Base-by-base conservation (phyloP, 1,140 invertebrate species). In the Drosophila oshimai region DNA sequence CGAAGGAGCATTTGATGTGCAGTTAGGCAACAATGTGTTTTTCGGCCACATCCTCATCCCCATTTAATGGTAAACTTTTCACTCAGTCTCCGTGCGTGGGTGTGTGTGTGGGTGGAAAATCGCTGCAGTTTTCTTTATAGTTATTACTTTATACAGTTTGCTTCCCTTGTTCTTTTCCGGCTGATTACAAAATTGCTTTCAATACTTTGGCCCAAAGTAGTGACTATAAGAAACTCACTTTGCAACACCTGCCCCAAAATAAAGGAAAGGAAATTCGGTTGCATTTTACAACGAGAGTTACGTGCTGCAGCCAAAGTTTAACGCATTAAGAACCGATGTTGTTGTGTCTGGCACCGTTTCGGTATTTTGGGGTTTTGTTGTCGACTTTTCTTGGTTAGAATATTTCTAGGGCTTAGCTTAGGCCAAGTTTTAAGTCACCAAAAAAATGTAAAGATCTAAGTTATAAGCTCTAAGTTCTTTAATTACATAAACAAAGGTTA, bases 181-280 rank as follows among this genome's bases (percentile, higher is more conserved):
- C 74, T 77, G 81, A 86, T 86, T 87, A 86, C 73, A 69, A 86
- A 86, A 87, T 86, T 80, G 81, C 73, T 81, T 77, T 80, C 72
- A 80, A 87, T 86, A 80, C 75, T 80, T 73, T 72, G 53, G 31
- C 37, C 55, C 39, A 45, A 71, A 60, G 47, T 53, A 53, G 57
- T 29, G 31, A 67, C 60, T 69, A 51, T 42, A 53, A 70, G 39
- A 74, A 84, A 80, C 72, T 69, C 72, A 58, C 55, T 80, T 84
- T 67, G 55, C 51, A 50, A 57, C 79, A 84, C 80, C 79, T 84
- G 62, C 61, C 60, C 26, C 50, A 18, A n/a, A n/a, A n/a, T n/a
- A n/a, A n/a, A n/a, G n/a, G n/a, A n/a, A n/a, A 46, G 64, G 36
- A 57, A 47, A 37, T 53, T 51, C 34, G 73, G 61, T 49, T 87